Evolutionary conservation across 2,888 invertebrate species (phyloP).

Genomic region (Dynastes hyllus): DNA sequence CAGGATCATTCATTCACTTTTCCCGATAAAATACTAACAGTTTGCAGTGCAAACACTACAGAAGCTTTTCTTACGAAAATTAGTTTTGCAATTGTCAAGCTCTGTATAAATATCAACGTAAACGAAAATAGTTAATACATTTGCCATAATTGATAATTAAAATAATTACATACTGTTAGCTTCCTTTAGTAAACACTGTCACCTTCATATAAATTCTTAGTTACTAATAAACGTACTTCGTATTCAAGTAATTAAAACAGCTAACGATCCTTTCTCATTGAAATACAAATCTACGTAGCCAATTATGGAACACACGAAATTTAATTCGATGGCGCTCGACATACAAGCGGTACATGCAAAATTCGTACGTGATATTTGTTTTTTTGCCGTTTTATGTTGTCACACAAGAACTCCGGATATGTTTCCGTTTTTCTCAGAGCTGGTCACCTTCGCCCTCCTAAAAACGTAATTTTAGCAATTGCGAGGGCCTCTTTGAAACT

Average conservation of each 20-base stretch:
- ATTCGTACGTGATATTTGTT: neutral
- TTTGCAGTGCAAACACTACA: too few species aligned
- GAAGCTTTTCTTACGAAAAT: too few species aligned
- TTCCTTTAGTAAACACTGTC: too few species aligned
- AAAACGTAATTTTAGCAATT: slow-evolving; percentile 36
- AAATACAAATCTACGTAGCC: neutral
- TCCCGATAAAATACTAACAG: too few species aligned
- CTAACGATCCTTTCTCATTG: neutral
- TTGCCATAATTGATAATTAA: too few species aligned
- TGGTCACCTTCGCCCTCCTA: neutral
- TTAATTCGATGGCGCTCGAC: neutral
- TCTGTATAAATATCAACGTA: too few species aligned
- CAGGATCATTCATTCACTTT: too few species aligned
- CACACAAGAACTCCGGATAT: neutral
- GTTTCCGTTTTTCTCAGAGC: neutral
- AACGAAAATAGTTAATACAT: too few species aligned
- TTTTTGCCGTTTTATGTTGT: neutral
- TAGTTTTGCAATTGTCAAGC: too few species aligned
- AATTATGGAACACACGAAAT: neutral
- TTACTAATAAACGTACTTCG: neutral
- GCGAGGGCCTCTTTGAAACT: slow-evolving; percentile 14
- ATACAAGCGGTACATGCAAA: neutral
- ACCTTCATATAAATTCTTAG: too few species aligned
- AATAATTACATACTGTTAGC: too few species aligned
- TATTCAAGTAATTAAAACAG: neutral